Percentiles rank a stretch among this genome's conserved stretches.
Evolutionary conservation across 2,797 vertebrate genomes (phyloP).

Genomic region (Sebastes nivosus): DNA sequence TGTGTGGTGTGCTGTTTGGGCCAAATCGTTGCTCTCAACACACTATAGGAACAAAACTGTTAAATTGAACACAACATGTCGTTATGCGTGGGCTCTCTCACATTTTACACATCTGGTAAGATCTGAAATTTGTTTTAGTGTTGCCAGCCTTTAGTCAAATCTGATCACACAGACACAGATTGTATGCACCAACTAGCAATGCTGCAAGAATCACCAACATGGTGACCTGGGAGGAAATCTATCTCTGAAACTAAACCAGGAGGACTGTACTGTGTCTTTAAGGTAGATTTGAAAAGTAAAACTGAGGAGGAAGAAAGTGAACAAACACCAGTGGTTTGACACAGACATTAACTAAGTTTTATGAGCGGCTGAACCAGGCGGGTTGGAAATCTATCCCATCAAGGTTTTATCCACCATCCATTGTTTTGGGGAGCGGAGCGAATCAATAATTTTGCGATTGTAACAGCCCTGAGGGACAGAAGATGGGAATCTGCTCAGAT

Average conservation of each 20-base stretch:
- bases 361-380: constrained; percentile 13
- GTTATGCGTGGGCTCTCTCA: too few species aligned
- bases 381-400: constrained; percentile 57
- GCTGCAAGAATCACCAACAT: neutral
- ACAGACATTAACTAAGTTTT: constrained; percentile 33
- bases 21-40: too few species aligned
- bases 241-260: too few species aligned
- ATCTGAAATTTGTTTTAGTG: too few species aligned
- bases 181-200: too few species aligned
- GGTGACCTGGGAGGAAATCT: neutral
- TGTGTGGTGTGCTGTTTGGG: too few species aligned
- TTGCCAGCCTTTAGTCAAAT: too few species aligned
- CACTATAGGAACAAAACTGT: too few species aligned
- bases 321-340: neutral
- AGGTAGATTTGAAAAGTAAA: neutral
- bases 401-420: constrained; percentile 51
- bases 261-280: neutral
- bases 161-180: too few species aligned
- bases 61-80: too few species aligned
- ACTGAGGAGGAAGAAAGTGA: constrained; percentile 7
- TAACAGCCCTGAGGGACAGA: constrained; percentile 46
- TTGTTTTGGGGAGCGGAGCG: constrained; percentile 61
- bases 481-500: constrained; percentile 68
- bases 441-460: constrained; percentile 73
- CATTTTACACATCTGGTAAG: too few species aligned